These are phyloP conservation scores for Ifrita kowaldi DNA, from an alignment of 2,113 vertebrate genomes.

Conservation along the genomic window DNA sequence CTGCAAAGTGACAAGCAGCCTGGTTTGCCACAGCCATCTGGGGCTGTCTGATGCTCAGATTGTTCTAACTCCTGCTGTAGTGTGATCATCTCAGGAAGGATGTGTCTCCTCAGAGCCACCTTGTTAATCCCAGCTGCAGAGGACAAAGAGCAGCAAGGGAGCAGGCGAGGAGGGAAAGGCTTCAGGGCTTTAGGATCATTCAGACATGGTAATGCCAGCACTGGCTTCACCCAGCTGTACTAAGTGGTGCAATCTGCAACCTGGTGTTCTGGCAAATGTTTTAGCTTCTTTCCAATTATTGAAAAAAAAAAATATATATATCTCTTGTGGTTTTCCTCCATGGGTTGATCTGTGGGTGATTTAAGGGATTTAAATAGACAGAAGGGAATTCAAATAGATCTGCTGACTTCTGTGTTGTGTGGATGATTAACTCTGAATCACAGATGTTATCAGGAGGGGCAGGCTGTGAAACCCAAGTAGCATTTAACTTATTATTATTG, in stretches of 20 bases:
- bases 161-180: fast-evolving
- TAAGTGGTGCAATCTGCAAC: neutral
- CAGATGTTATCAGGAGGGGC: slow-evolving; percentile 13
- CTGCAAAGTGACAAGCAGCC: neutral
- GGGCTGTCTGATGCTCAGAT: neutral
- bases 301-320: neutral
- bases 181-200: neutral
- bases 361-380: slow-evolving; percentile 2
- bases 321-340: neutral
- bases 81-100: neutral
- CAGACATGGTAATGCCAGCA: fast-evolving
- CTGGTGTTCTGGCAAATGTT: neutral
- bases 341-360: neutral
- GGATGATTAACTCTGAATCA: slow-evolving; percentile 2
- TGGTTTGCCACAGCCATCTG: neutral
- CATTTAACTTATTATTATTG: neutral
- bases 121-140: neutral
- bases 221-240: neutral
- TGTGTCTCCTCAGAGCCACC: neutral
- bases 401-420: slow-evolving; percentile 14
- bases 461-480: neutral
- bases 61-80: neutral
- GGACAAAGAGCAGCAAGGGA: neutral
- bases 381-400: neutral
- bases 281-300: neutral